Conservation (phyloP, 2,888 invertebrate genomes). For the Hydroisotoma schaefferi region DNA sequence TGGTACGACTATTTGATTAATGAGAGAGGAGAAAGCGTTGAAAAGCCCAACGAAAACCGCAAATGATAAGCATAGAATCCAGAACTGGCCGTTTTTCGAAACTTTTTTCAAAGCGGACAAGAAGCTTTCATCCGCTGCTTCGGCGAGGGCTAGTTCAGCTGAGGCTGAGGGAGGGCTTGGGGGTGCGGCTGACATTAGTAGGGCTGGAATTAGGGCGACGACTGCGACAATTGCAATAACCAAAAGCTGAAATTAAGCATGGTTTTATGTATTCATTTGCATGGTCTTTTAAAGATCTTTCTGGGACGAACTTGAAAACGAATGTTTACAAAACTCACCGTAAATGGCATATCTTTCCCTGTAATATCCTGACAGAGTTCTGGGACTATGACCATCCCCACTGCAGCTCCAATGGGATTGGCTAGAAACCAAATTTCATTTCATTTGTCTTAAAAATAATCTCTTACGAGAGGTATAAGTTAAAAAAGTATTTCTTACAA, state of each 20-base stretch:
- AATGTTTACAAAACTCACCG: no score
- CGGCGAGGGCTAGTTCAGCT: slow-evolving; percentile 22
- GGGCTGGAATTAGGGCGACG: slow-evolving; percentile 22
- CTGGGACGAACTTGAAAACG: no score
- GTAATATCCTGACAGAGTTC: slow-evolving; percentile 6
- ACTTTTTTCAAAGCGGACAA: slow-evolving; percentile 22
- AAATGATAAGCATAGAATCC: slow-evolving; percentile 25
- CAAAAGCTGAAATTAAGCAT: slow-evolving; percentile 21
- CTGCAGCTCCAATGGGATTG: slow-evolving; percentile 27
- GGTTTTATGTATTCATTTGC: no score
- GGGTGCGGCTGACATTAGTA: slow-evolving; percentile 18
- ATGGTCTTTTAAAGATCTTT: no score
- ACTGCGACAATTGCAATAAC: slow-evolving; percentile 17
- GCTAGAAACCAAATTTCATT: slow-evolving; percentile 8
- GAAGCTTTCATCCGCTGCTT: slow-evolving; percentile 27
- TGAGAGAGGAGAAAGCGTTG: slow-evolving; percentile 26
- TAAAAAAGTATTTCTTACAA: slow-evolving; percentile 8
- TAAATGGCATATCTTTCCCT: slow-evolving; percentile 27
- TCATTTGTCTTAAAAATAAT: not conserved
- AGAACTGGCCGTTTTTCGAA: slow-evolving; percentile 20
- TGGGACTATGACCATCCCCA: slow-evolving; percentile 29
- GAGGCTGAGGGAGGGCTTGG: slow-evolving; percentile 32
- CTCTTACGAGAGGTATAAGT: no score
- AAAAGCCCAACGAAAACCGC: slow-evolving; percentile 29
- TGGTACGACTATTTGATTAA: slow-evolving; percentile 32